Percentiles rank a stretch among this genome's conserved stretches.
phyloP scores from a whole-genome alignment of 2,797 vertebrate species.

The Glyptemys insculpta region DNA sequence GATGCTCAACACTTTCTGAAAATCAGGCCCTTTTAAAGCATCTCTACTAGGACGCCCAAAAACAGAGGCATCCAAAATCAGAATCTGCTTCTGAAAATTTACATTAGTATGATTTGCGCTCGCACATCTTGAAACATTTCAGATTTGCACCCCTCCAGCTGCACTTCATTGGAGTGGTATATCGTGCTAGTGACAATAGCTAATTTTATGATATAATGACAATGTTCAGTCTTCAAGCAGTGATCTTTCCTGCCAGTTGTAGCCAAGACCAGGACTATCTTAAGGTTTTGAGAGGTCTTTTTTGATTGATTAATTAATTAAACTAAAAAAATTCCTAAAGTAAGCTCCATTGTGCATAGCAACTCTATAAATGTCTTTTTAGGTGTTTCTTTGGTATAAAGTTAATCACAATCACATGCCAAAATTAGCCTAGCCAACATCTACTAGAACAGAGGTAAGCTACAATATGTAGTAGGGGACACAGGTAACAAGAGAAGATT shows the following conservation, averaged over 20 bases:
- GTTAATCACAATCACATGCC: neutral
- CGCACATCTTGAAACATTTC: fast-evolving
- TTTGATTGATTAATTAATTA: neutral
- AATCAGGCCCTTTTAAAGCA: neutral
- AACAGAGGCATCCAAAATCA: neutral
- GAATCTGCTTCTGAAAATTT: neutral
- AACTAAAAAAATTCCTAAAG: neutral
- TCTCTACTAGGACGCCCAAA: neutral
- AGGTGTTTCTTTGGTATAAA: neutral
- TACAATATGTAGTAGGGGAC: neutral
- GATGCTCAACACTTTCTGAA: neutral
- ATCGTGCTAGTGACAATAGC: neutral
- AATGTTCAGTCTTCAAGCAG: neutral
- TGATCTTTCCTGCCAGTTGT: neutral
- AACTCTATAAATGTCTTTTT: neutral
- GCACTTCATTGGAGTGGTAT: neutral
- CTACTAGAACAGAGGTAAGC: neutral
- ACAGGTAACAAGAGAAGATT: neutral
- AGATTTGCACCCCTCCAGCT: neutral
- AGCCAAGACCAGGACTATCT: neutral
- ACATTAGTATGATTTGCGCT: neutral
- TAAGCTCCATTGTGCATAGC: neutral
- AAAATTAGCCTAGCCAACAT: neutral
- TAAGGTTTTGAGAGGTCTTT: neutral
- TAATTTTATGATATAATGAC: neutral